These are phyloP conservation scores for Polypterus bichir DNA, from an alignment of 2,113 vertebrate species.

Conservation along the genomic window DNA sequence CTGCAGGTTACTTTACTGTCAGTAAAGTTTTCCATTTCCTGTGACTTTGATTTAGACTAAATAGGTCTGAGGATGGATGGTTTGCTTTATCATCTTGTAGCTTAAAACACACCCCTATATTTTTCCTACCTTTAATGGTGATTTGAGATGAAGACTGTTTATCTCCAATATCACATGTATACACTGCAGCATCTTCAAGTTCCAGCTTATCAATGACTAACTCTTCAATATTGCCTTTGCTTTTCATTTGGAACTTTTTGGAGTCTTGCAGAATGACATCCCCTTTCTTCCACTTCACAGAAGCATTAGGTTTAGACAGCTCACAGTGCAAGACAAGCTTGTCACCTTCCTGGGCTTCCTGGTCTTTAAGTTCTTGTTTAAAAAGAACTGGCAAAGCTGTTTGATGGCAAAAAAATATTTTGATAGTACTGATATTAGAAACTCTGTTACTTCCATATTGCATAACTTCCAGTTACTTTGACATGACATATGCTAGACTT, in stretches of 20 bases:
- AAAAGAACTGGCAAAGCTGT: constrained; percentile 48
- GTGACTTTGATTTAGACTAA: too few species aligned
- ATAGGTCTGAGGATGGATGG: too few species aligned
- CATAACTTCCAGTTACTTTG: too few species aligned
- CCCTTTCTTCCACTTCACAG: constrained; percentile 42
- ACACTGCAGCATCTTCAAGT: constrained; percentile 42
- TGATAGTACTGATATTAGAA: too few species aligned
- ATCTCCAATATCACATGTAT: constrained; percentile 51
- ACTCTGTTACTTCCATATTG: too few species aligned
- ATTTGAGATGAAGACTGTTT: constrained; percentile 45
- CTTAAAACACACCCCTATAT: too few species aligned
- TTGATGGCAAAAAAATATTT: too few species aligned
- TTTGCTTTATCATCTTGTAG: too few species aligned
- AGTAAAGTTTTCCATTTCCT: too few species aligned
- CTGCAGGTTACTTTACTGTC: too few species aligned
- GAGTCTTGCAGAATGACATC: constrained; percentile 35
- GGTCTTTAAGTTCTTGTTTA: constrained; percentile 37
- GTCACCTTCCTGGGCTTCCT: constrained; percentile 34
- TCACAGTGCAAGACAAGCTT: constrained; percentile 34
- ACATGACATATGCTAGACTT: too few species aligned
- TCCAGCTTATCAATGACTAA: constrained; percentile 43
- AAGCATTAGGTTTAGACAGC: constrained; percentile 38
- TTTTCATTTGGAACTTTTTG: constrained; percentile 47
- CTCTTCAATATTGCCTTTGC: constrained; percentile 36
- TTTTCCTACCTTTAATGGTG: constrained; percentile 48